Base-by-base conservation (phyloP, 2,797 vertebrate species). In the Valencia hispanica region DNA sequence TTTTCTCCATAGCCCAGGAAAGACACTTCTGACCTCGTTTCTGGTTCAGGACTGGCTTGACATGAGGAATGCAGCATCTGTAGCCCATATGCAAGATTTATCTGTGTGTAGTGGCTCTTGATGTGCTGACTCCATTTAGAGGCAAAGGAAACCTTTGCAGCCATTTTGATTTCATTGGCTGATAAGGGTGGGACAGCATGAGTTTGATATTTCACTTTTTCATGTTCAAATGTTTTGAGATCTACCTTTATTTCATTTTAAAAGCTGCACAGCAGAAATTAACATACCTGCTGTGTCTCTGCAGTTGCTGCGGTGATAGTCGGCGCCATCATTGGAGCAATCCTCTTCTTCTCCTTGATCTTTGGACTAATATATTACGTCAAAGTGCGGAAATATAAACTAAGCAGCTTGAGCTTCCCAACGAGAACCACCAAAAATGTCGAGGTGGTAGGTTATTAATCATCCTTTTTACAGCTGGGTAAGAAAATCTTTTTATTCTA, bases 291-390 rank as follows among this genome's bases (percentile, higher is more conserved):
- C 15, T 27, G 14, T 0, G 1, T 77, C 5, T 53, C 1, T 15
- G 20, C 74, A 91, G 91, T 87, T 3, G 47, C 2, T 3, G 94
- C 91, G 0, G 7, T 87, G 61, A 78, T 95, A 3, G 90, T 77
- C 0, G 95, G 92, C 0, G 90, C 74, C 0, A 0, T 95, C 30
- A 87, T 95, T 2, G 91, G 84, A 39, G 91, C 87, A 25, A 14
- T 94, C 0, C 0, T 92, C 66, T 4, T 89, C 0, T 7, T 78
- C 22, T 30, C 5, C 59, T 14, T 94, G 48, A 77, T 94, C 5
- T 47, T 77, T 1, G 95, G 89, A 11, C 8, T 85, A 11, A 51
- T 95, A 43, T 95, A 85, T 86, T 96, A 94, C 1, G 2, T 89
- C 73, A 83, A n/a, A 0, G 83, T 95, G 27, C 79, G 87, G 5